Evolutionary conservation across 2,888 invertebrate species (phyloP), one percentile per base, ranked within the genome.

Genomic region (Microctonus hyperodae): DNA sequence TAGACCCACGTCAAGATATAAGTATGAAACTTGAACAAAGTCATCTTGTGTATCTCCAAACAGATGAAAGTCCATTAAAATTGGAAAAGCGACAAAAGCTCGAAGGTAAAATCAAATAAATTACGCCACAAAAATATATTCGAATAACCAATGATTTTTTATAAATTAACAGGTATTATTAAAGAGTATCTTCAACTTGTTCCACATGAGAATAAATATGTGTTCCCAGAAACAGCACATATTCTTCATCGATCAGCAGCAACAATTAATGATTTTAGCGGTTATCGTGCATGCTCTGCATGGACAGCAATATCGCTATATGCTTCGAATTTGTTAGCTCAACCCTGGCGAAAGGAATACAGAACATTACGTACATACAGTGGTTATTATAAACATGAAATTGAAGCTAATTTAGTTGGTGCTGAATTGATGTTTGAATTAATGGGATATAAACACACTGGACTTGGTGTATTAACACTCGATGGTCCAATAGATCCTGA

Each of bases 301-400:
- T 96, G 94, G 89, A 91, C 92, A 75, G 92, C 94, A 35, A 87
- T 96, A 72, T 94, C 93, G 68, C 87, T 92, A 72, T 96, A 96
- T 83, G 95, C 95, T 1, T 91, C 90, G 65, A 95, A 96, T 85
- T 86, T 96, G 69, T 86, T 94, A 62, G 89, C 91, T 13, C 94
- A 95, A 81, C 95, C 95, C 4, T 96, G 96, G 96, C 86, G 96
- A 73, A 92, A 91, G 81, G 96, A 96, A 83, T 96, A 93, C 81
- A 88, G 90, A 75, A 88, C 89, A 69, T 89, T 96, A 70, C 90
- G 93, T 87, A 87, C 93, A 74, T 95, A 94, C 85, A 91, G 92
- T 71, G 96, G 96, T 9, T 95, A 92, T 84, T 96, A 90, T 85
- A 93, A 94, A 79, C 95, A 96, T 81, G 92, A 95, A 80, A 90